These are phyloP conservation scores for Cyrtonyx montezumae DNA, from an alignment of 2,113 vertebrate species.

Conservation along the genomic window DNA sequence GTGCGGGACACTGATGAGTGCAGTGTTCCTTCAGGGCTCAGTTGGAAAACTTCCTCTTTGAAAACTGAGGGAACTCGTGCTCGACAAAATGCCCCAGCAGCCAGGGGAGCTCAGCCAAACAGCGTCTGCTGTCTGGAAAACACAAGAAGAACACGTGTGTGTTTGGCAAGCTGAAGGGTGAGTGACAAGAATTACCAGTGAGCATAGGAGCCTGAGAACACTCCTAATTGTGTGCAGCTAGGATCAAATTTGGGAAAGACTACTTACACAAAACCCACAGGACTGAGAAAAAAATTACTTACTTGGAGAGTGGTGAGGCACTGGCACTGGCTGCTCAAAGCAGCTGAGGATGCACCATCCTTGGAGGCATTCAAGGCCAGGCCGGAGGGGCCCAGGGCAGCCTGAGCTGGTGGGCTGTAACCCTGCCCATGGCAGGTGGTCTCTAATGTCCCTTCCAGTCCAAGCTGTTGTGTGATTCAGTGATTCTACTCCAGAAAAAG, in stretches of 20 bases:
- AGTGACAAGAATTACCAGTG: neutral
- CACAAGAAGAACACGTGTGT: neutral
- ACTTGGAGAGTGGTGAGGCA: too few species aligned
- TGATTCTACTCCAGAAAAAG: neutral
- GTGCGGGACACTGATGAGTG: neutral
- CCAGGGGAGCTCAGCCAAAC: neutral
- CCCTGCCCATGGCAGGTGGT: neutral
- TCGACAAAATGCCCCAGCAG: neutral
- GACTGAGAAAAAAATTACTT: neutral
- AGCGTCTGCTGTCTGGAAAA: neutral
- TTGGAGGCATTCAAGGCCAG: too few species aligned
- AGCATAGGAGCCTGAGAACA: neutral
- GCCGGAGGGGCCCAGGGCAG: too few species aligned
- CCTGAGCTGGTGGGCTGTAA: too few species aligned
- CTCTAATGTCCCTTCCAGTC: neutral
- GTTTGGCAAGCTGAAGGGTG: neutral
- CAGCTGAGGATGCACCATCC: too few species aligned
- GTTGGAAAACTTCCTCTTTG: slow-evolving; percentile 1
- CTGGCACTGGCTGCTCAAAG: too few species aligned
- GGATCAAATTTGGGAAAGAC: neutral
- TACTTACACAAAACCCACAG: neutral
- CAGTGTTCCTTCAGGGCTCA: neutral
- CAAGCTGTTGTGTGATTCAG: neutral
- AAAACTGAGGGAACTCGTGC: neutral
- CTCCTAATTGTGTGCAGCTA: neutral